Percentiles rank a stretch among this genome's conserved stretches.
Conservation (phyloP, 2,113 vertebrate species). For the Phalacrocorax pelagicus region DNA sequence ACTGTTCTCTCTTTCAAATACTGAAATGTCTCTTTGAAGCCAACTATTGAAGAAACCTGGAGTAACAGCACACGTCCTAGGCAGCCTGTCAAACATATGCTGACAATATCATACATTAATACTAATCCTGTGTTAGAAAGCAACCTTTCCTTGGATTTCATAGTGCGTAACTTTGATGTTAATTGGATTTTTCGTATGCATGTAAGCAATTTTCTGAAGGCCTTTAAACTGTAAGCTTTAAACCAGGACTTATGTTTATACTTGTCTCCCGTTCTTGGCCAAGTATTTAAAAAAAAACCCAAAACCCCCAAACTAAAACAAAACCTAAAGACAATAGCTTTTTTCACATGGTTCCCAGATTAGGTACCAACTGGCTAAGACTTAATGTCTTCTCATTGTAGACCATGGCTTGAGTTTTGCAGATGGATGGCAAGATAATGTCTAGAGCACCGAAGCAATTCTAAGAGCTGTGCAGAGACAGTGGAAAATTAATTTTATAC, state of each 20-base stretch:
- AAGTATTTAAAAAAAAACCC: neutral
- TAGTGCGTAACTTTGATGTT: neutral
- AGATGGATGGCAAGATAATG: neutral
- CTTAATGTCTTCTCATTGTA: neutral
- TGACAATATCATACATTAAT: neutral
- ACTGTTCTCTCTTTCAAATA: neutral
- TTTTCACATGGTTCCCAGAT: neutral
- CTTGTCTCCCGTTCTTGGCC: neutral
- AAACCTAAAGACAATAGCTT: neutral
- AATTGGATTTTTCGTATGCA: neutral
- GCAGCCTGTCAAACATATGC: neutral
- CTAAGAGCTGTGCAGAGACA: neutral
- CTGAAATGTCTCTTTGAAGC: neutral
- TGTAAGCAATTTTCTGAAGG: neutral
- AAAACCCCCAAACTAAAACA: too few relatives aligned
- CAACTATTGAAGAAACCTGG: constrained; percentile 16
- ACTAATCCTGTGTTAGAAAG: neutral
- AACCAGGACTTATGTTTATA: neutral
- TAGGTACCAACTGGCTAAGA: neutral
- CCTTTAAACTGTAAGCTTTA: neutral
- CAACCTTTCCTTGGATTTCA: neutral
- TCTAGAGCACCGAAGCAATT: neutral
- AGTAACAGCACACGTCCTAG: neutral
- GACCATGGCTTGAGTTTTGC: neutral
- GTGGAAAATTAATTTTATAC: neutral